Base-by-base conservation (phyloP, 2,888 invertebrate genomes). In the Drosophila lutescens region DNA sequence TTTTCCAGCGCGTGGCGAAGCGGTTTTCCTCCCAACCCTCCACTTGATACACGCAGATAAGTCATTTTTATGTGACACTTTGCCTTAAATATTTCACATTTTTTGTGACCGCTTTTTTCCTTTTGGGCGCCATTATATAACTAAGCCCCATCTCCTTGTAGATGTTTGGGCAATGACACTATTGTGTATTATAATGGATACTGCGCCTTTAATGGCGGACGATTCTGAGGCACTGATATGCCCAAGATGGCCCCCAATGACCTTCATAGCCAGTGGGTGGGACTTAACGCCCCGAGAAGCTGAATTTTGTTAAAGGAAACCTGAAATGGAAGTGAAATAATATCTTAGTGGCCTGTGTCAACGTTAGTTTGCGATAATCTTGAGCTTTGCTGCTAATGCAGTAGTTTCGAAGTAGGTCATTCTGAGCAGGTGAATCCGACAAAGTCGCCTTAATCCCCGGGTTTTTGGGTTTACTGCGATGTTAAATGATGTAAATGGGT, bases 11-110 rank as follows among this genome's bases (percentile, higher is more conserved):
- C 88, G 80, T 83, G 80, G 87, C 88, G 65, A 50, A 56, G 71
- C 41, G 50, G 51, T 56, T 46, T 63, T 36, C 23, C 68, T 61
- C 82, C 85, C 79, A 78, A 78, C 80, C 79, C 76, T 77, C 79
- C 88, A 88, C 86, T 88, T 88, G 83, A 88, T 87, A 85, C 83
- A 83, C 76, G 82, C 77, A 91, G 91, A 90, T 91, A 90, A 90
- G 91, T 90, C 90, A 91, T 90, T 90, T 91, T 90, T 90, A 90
- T 90, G 90, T 90, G 90, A 90, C 90, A 91, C 90, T 90, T 87
- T 87, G 87, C 84, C 84, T 88, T 83, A 89, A 89, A 86, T 86
- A 90, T 90, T 89, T 91, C 86, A 79, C 90, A 82, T 89, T 90
- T 82, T 79, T 74, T 88, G 80, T 74, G 85, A 85, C 78, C 78